These are phyloP conservation scores for Nomia melanderi DNA, from an alignment of 1,140 invertebrate species.

Conservation along the genomic window DNA sequence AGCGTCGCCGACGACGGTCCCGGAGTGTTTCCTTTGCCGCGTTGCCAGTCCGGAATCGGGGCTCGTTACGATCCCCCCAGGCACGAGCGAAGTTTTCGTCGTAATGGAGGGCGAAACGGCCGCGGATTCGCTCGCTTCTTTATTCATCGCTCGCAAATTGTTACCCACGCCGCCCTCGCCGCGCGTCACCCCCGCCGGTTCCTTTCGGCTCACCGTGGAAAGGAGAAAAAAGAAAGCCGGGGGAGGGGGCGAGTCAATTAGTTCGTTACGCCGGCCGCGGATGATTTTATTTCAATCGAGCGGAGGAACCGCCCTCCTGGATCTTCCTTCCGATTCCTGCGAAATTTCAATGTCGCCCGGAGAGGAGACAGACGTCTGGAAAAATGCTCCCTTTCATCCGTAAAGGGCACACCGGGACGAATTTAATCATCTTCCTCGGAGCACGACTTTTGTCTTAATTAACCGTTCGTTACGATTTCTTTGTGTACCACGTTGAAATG, in stretches of 20 bases:
- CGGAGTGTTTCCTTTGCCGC: constrained; percentile 40
- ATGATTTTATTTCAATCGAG: constrained; percentile 47
- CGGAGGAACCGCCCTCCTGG: not conserved
- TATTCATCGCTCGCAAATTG: constrained; percentile 62
- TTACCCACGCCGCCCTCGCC: constrained; percentile 6
- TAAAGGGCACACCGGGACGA: too few relatives aligned
- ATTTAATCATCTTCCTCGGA: too few relatives aligned
- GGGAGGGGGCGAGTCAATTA: constrained; percentile 45
- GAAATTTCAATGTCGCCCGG: constrained; percentile 1
- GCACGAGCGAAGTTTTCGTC: constrained; percentile 32
- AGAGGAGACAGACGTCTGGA: not conserved
- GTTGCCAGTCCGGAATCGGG: constrained; percentile 45
- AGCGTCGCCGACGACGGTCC: constrained; percentile 21
- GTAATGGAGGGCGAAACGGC: constrained; percentile 52
- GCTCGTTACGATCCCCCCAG: constrained; percentile 43
- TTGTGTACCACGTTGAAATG: too few relatives aligned
- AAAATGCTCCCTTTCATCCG: not conserved
- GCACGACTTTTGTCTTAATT: too few relatives aligned
- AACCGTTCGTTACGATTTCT: too few relatives aligned
- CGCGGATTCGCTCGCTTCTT: constrained; percentile 50
- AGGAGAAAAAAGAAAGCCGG: not conserved
- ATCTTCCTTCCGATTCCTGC: not conserved
- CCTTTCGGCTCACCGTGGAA: not conserved
- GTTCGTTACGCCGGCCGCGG: constrained; percentile 40
- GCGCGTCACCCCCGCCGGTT: not conserved